phyloP scores from a whole-genome alignment of 2,888 invertebrate genomes.

The Megaustenia siamemsis region DNA sequence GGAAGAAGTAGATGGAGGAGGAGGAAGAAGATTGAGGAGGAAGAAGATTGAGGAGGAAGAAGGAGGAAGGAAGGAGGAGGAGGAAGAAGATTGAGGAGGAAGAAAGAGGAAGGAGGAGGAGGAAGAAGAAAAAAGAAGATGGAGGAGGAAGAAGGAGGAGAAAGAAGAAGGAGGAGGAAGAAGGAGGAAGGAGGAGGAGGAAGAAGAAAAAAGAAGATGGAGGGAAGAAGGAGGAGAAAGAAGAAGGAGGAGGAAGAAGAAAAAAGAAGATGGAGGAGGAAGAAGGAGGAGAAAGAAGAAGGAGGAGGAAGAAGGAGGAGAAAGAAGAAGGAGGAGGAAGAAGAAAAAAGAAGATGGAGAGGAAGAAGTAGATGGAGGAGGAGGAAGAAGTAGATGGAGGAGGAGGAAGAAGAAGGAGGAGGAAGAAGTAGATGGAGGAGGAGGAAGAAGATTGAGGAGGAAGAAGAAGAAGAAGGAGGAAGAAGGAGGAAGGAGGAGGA shows the following conservation, averaged over 20 bases:
- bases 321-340: background rate
- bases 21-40: background rate
- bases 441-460: too few species aligned
- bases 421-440: too few species aligned
- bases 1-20: too few species aligned
- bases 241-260: background rate
- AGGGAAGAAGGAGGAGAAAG: background rate
- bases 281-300: background rate
- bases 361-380: constrained; percentile 24
- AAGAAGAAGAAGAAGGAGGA: background rate
- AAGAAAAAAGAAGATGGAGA: too few species aligned
- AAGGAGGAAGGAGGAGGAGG: background rate
- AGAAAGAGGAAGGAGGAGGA: background rate
- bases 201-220: background rate
- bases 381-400: too few species aligned
- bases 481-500: constrained; percentile 40
- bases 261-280: too few species aligned
- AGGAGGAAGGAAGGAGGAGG: background rate
- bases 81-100: background rate
- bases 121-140: constrained; percentile 2
- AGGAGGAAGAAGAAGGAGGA: too few species aligned
- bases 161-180: background rate
- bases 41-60: too few species aligned
- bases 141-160: background rate
- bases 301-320: background rate